These are phyloP conservation scores for Carassius carassius DNA, from an alignment of 2,113 vertebrate species.

Conservation along the genomic window DNA sequence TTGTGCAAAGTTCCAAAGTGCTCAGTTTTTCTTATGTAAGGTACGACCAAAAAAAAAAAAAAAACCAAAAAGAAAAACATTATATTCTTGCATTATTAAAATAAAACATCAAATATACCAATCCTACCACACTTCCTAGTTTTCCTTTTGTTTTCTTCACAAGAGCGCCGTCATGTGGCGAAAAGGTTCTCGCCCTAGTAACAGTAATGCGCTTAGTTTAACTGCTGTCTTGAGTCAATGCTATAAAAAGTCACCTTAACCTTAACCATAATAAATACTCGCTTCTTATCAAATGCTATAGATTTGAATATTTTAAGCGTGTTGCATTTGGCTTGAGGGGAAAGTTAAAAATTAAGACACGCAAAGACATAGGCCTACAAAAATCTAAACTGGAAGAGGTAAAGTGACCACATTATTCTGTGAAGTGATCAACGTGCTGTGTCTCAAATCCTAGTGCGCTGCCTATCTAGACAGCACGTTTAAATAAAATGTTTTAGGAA, in stretches of 20 bases:
- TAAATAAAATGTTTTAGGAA: not conserved
- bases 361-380: too few relatives aligned
- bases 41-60: too few relatives aligned
- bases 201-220: not conserved
- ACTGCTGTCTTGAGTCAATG: not conserved
- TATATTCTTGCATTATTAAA: too few relatives aligned
- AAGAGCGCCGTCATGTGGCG: constrained; percentile 9
- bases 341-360: not conserved
- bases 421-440: not conserved
- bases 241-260: not conserved
- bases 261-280: not conserved
- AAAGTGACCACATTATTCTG: not conserved
- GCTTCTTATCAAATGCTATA: too few relatives aligned
- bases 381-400: not conserved
- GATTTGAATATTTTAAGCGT: not conserved
- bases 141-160: not conserved
- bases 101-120: too few relatives aligned
- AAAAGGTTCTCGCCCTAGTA: not conserved
- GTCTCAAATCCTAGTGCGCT: not conserved
- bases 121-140: too few relatives aligned
- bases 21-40: too few relatives aligned
- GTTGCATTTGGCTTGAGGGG: not conserved
- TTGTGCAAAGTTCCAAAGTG: too few relatives aligned
- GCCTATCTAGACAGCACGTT: not conserved
- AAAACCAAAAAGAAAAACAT: too few relatives aligned